Conservation (phyloP, 2,797 vertebrate genomes). For the Sebastes flavidus region DNA sequence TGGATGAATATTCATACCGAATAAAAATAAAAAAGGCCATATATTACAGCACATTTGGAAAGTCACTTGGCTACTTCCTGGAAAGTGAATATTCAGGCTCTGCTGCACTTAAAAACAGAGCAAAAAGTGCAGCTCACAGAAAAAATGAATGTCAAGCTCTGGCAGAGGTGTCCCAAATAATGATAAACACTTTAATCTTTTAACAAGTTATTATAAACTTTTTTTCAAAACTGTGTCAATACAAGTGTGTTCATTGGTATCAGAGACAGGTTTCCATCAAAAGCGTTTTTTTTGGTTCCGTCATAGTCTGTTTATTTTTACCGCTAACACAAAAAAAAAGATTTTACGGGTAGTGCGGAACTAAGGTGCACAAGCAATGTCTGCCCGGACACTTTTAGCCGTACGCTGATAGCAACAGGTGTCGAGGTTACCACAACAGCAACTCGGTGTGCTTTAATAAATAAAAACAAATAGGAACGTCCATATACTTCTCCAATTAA, state of each 20-base stretch:
- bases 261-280: no score
- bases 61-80: not conserved
- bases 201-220: accelerated
- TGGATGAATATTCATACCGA: not conserved
- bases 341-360: no score
- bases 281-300: no score
- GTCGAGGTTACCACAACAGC: not conserved
- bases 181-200: accelerated
- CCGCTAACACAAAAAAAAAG: no score
- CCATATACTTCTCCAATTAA: no score
- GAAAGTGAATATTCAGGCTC: not conserved
- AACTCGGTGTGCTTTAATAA: no score
- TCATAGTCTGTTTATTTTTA: no score
- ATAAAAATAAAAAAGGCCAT: no score
- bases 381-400: not conserved
- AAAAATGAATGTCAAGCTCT: not conserved
- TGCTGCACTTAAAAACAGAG: not conserved
- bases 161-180: not conserved
- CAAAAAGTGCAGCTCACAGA: not conserved
- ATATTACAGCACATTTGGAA: not conserved
- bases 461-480: no score
- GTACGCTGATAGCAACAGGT: not conserved
- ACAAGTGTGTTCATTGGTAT: accelerated
- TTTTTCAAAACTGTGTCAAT: no score
- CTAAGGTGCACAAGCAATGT: no score